A percentile compares a stretch with the other conserved stretches of the same genome.
Conservation (phyloP, 2,888 invertebrate species). For the Pollenia griseotomentosa region DNA sequence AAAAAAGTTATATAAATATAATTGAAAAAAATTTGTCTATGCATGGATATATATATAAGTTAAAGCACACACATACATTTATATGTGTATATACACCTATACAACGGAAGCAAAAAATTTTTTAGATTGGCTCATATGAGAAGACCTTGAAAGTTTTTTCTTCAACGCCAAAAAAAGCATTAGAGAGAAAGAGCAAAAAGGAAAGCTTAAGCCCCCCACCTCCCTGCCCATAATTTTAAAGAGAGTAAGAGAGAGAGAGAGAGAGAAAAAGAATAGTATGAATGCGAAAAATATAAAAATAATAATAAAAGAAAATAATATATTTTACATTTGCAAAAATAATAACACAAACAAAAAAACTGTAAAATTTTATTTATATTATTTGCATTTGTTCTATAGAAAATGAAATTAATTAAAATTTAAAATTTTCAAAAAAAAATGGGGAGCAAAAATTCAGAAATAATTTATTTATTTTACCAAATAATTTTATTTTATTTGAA, state of each 20-base stretch:
- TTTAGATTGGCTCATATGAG: constrained; percentile 63
- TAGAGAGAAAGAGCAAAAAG: constrained; percentile 40
- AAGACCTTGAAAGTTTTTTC: constrained; percentile 71
- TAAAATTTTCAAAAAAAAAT: background rate
- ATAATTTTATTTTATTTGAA: background rate
- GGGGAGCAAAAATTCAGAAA: background rate
- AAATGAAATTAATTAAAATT: constrained; percentile 30
- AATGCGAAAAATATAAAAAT: constrained; percentile 9
- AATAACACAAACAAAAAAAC: constrained; percentile 26
- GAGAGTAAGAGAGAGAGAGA: constrained; percentile 2
- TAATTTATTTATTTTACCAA: background rate
- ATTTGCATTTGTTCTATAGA: background rate
- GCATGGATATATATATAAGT: background rate
- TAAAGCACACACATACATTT: background rate
- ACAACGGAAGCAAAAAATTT: constrained; percentile 32
- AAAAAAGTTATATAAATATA: constrained; percentile 60
- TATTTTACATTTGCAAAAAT: constrained; percentile 30
- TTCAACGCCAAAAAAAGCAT: constrained; percentile 49
- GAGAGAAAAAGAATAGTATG: constrained; percentile 4
- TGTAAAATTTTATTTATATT: constrained; percentile 6
- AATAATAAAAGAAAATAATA: constrained; percentile 41
- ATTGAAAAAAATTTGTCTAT: constrained; percentile 34
- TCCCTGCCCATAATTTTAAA: background rate
- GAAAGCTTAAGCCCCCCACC: background rate
- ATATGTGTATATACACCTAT: background rate